These are phyloP conservation scores for Orthochromis malagaraziensis DNA, from an alignment of 2,113 vertebrate species.

Conservation along the genomic window DNA sequence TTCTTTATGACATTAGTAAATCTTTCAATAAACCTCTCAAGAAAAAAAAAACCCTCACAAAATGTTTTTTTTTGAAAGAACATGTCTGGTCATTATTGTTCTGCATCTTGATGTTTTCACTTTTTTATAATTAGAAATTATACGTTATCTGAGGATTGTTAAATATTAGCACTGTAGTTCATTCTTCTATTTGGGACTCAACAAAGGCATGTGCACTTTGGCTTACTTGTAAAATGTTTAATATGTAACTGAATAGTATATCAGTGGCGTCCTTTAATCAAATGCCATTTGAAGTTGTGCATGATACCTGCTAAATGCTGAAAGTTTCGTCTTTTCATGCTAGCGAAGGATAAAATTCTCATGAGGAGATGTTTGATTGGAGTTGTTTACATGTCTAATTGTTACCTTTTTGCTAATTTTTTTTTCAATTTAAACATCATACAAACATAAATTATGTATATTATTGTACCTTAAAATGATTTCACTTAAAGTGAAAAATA, in stretches of 20 bases:
- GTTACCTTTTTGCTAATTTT: neutral
- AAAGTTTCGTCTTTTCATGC: neutral
- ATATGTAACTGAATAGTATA: conserved; percentile 7
- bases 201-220: neutral
- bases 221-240: neutral
- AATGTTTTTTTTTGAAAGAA: neutral
- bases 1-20: rapidly evolving
- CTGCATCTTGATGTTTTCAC: neutral
- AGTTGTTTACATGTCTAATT: neutral
- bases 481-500: neutral
- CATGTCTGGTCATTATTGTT: neutral
- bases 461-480: neutral
- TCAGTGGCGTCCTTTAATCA: neutral
- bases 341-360: neutral
- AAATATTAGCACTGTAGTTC: neutral
- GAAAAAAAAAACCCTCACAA: rapidly evolving
- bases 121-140: neutral
- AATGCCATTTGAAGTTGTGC: neutral
- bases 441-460: neutral
- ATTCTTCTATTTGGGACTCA: neutral
- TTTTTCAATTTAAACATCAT: neutral
- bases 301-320: neutral
- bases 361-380: neutral
- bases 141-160: neutral
- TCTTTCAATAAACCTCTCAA: neutral